A percentile compares a stretch with the other conserved stretches of the same genome.
Conservation (phyloP, 2,113 vertebrate species). For the Platanista minor region DNA sequence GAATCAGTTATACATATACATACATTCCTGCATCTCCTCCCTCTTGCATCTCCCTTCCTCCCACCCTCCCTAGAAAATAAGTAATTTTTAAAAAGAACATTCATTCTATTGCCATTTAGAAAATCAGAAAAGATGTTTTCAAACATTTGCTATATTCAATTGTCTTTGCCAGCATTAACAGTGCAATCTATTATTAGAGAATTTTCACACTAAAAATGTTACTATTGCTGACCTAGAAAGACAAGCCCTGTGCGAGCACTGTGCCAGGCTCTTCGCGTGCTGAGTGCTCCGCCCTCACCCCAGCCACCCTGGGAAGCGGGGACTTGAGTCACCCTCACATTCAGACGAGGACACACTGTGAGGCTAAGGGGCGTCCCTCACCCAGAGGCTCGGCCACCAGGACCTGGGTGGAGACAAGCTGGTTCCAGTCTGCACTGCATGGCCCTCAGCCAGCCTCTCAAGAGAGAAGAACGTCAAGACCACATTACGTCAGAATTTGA, state of each 20-base stretch:
- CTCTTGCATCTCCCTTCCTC: no score
- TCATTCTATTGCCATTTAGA: background rate
- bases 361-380: background rate
- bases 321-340: no score
- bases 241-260: background rate
- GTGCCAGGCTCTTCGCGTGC: background rate
- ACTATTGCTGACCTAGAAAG: background rate
- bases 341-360: background rate
- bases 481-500: background rate
- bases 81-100: background rate
- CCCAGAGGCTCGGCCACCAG: background rate
- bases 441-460: background rate
- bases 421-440: rapidly evolving
- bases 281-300: background rate
- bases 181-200: background rate
- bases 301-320: background rate
- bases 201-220: background rate
- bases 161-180: background rate
- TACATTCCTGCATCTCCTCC: no score
- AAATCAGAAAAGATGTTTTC: background rate
- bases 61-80: no score
- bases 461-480: background rate
- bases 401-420: background rate
- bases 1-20: no score
- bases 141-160: background rate